Percentiles rank a stretch among this genome's conserved stretches.
phyloP scores from a whole-genome alignment of 2,797 vertebrate genomes.

The Sebastes trivittatus region DNA sequence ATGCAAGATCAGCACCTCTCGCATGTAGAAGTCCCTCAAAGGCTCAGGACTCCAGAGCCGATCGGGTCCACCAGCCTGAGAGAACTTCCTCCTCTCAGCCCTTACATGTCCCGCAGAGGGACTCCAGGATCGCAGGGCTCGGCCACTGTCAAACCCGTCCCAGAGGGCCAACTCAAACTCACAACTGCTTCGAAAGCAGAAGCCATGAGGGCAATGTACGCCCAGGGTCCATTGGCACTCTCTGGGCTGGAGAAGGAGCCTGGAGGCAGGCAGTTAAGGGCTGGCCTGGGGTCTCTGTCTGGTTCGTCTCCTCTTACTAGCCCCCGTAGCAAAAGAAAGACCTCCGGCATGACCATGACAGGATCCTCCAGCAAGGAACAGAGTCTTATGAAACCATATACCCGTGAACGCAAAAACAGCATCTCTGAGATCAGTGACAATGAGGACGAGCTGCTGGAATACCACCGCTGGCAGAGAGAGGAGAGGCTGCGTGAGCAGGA shows the following conservation, averaged over 20 bases:
- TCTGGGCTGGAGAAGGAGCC: conserved; percentile 64
- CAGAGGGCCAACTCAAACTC: conserved; percentile 69
- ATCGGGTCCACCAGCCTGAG: conserved; percentile 68
- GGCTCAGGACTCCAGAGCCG: conserved; percentile 77
- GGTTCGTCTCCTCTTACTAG: conserved; percentile 85
- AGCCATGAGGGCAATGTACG: conserved; percentile 60
- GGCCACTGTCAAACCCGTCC: conserved; percentile 66
- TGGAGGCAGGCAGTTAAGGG: conserved; percentile 54
- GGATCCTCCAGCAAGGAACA: conserved; percentile 65
- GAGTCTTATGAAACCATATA: conserved; percentile 51
- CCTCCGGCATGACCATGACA: conserved; percentile 37
- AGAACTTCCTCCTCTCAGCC: conserved; percentile 88
- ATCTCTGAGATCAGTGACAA: conserved; percentile 94
- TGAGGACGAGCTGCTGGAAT: conserved; percentile 92
- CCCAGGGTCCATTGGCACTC: conserved; percentile 82
- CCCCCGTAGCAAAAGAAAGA: conserved; percentile 83
- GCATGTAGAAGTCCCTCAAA: conserved; percentile 83
- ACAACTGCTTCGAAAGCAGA: conserved; percentile 59
- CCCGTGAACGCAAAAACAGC: conserved; percentile 93
- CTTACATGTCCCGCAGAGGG: conserved; percentile 82
- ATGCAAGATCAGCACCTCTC: conserved; percentile 75
- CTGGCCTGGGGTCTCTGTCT: conserved; percentile 74
- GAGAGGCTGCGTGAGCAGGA: conserved; percentile 96
- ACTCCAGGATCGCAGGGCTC: conserved; percentile 69
- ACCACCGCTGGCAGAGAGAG: conserved; percentile 93